Evolutionary conservation across 1,140 invertebrate genomes (phyloP), one percentile per base, ranked within the genome.

Genomic region (Drosophila gunungcola): DNA sequence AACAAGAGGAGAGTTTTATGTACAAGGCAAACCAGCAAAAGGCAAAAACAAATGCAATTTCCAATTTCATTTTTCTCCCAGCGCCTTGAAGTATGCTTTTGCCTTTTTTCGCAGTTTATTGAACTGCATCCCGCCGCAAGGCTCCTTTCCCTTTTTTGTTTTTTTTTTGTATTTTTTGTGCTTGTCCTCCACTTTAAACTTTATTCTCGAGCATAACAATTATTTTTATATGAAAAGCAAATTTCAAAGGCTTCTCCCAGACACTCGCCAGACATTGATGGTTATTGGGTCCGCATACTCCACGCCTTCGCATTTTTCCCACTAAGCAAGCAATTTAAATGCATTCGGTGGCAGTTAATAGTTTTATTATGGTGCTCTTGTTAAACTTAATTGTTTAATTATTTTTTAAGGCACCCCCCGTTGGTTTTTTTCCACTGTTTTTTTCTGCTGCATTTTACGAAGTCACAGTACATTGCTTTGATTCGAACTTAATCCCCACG

Each of bases 381-480:
- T 77, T 70, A 49, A 89, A 80, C 45, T 70, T 89, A 80, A 88
- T 88, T 88, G 80, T 89, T 89, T 89, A 89, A 89, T 89, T 89
- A 84, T 63, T 89, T 89, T 89, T 83, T 67, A 62, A 53, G 55
- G 43, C 41, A 67, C 69, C 62, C 36, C 32, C 9, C 7, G 1
- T 21, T 25, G 7, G 29, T 21, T 41, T 41, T n/a, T 36, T 29
- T 27, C 25, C 5, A 43, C 9, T 52, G 16, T 12, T n/a, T n/a
- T 13, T 4, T 25, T 21, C 4, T n/a, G 43, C 58, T 89, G 75
- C 80, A 63, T 72, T 89, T 89, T 84, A 89, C 76, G 69, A 49
- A 74, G 80, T 75, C 60, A 85, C 85, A 91, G 79, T 91, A 88
- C 77, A 91, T 91, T 91, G 74, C 88, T 80, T 84, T 91, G 78